Percentiles rank a stretch among this genome's conserved stretches.
Conservation (phyloP, 2,888 invertebrate species). For the Limnephilus auricula region DNA sequence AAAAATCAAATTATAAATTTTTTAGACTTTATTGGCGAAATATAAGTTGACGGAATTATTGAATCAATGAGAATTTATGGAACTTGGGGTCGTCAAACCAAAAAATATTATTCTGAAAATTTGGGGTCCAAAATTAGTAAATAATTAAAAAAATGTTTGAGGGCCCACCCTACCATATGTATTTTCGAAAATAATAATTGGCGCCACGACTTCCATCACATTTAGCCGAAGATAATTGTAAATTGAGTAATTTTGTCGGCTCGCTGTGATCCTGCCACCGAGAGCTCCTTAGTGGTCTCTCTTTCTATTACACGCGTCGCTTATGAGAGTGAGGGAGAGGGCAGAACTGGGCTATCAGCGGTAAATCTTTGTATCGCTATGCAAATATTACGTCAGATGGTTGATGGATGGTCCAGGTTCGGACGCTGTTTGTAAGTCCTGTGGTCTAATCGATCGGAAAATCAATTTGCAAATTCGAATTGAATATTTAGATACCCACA, state of each 20-base stretch:
- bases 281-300: background rate
- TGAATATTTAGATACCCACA: background rate
- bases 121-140: no score
- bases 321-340: background rate
- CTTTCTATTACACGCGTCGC: background rate
- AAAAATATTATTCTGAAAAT: no score
- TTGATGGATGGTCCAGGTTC: slow-evolving; percentile 18
- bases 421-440: background rate
- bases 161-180: background rate
- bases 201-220: slow-evolving; percentile 6
- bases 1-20: no score
- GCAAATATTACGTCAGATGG: background rate
- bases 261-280: background rate
- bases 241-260: slow-evolving; percentile 39
- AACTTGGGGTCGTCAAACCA: no score
- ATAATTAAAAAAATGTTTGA: background rate
- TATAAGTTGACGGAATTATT: no score
- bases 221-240: slow-evolving; percentile 25
- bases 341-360: background rate
- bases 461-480: background rate
- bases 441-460: background rate
- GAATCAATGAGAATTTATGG: no score
- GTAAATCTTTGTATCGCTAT: background rate
- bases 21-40: no score
- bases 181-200: background rate